Base-by-base conservation (phyloP, 1,140 invertebrate genomes). In the Dolichoris vasculosae region DNA sequence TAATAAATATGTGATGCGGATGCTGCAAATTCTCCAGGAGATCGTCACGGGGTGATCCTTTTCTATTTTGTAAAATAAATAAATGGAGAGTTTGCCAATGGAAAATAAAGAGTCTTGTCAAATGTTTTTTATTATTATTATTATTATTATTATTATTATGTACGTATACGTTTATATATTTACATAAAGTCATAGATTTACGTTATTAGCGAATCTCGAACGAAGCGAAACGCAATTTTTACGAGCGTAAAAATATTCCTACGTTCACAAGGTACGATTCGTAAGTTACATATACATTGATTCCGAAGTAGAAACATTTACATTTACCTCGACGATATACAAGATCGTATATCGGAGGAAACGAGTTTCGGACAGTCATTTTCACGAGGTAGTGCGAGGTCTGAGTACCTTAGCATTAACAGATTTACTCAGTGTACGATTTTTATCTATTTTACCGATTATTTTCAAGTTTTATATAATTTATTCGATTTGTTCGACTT, bases 61-160 rank as follows among this genome's bases (percentile, higher is more conserved):
- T 46, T 73, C 51, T 86, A 76, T 87, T 88, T 88, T 88, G 88
- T 88, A 88, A 88, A 38, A 87, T 46, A n/a, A 86, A 78, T 71
- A 69, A 86, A 76, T 76, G 48, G 76, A 80, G 20, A 82, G 69
- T 86, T 84, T 85, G 81, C 71, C 43, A 59, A 77, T 86, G 78
- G 23, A 82, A 86, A 87, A 87, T 87, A 87, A 84, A 87, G 80
- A 83, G 76, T 85, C 86, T 83, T 71, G 32, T 51, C 40, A 48
- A 84, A 77, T 76, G 82, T 88, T 87, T 87, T 84, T 87, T 87
- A 85, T n/a, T n/a, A n/a, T n/a, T n/a, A n/a, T n/a, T n/a, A n/a
- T n/a, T n/a, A n/a, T n/a, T n/a, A n/a, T n/a, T n/a, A n/a, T n/a
- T n/a, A n/a, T n/a, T n/a, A n/a, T n/a, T 84, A 86, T 79, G 85